These are phyloP conservation scores for Pandemis cinnamomeana DNA, from an alignment of 2,888 invertebrate species.

Conservation along the genomic window DNA sequence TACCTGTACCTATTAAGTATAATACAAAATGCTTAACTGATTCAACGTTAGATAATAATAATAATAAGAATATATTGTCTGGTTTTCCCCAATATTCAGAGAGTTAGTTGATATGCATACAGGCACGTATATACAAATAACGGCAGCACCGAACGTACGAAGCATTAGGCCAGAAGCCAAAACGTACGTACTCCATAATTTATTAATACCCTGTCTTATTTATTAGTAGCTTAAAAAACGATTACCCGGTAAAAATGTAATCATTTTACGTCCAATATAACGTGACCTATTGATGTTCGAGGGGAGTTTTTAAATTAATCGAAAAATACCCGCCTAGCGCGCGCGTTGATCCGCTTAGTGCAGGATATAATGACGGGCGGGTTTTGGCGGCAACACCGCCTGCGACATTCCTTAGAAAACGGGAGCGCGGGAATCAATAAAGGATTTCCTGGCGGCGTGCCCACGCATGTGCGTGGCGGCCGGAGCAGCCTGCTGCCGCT, in stretches of 20 bases:
- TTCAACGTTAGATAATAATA: not conserved
- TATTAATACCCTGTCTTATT: constrained; percentile 2
- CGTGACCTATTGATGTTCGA: constrained; percentile 3
- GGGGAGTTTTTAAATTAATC: constrained; percentile 47
- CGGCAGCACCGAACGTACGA: constrained; percentile 3
- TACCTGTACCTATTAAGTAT: not conserved
- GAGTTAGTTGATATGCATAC: no score
- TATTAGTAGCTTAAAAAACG: constrained; percentile 7
- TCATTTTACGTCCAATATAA: constrained; percentile 43
- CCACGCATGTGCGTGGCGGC: constrained; percentile 83
- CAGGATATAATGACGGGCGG: constrained; percentile 71
- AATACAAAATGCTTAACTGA: not conserved
- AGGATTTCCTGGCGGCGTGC: constrained; percentile 84
- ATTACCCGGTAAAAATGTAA: constrained; percentile 1
- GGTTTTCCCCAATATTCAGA: no score
- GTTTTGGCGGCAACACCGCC: constrained; percentile 78
- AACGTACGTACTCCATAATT: constrained; percentile 6
- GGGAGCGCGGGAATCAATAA: constrained; percentile 84
- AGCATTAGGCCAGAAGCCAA: constrained; percentile 20
- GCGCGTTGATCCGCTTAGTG: constrained; percentile 68
- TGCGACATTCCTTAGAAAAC: constrained; percentile 82
- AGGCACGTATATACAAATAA: not conserved
- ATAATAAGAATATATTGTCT: no score
- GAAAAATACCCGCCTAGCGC: constrained; percentile 61
- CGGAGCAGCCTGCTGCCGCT: constrained; percentile 38